Base-by-base conservation (phyloP, 2,113 vertebrate species). In the Rutilus rutilus region DNA sequence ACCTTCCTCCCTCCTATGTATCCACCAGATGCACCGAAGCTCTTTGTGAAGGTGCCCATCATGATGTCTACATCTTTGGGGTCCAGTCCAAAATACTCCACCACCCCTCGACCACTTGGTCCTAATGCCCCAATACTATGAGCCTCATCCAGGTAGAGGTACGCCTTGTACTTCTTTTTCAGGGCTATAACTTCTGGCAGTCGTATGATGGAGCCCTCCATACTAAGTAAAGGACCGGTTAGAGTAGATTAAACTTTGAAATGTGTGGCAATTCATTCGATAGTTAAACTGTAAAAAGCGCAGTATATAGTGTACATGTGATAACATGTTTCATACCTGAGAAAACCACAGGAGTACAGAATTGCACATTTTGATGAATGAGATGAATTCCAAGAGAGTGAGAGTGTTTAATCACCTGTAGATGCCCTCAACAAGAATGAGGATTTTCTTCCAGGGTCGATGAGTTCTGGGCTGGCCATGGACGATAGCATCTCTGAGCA, bases 41-140 rank as follows among this genome's bases (percentile, higher is more conserved):
- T 98, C 94, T 99, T 99, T 82, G 97, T 98, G 90, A 99, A 98
- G 0, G 98, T 99, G 83, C 98, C 98, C 98, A 99, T 99, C 96
- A 99, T 95, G 90, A 99, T 90, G 62, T 99, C 98, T 86, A 99
- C 97, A 80, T 99, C 97, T 67, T 94, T 90, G 57, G 97, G 96
- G 90, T 91, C 92, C 52, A 99, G 94, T 86, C 96, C 96, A 87
- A 99, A 99, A 92, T 99, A 97, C 1, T 99, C 98, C 0, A 99
- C 97, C 86, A 98, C 96, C 1, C 98, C 98, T 47, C 97, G 93
- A 6, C 97, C 98, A 39, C 84, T 90, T 1, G 95, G 93, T 60
- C 98, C 98, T 87, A 99, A 91, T 1, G 97, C 97, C 6, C 98
- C 98, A 27, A 99, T 98, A 92, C 98, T 99, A 91, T 99, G 98